Evolutionary conservation across 2,888 invertebrate genomes (phyloP).

Genomic region (Cosmia pyralina): DNA sequence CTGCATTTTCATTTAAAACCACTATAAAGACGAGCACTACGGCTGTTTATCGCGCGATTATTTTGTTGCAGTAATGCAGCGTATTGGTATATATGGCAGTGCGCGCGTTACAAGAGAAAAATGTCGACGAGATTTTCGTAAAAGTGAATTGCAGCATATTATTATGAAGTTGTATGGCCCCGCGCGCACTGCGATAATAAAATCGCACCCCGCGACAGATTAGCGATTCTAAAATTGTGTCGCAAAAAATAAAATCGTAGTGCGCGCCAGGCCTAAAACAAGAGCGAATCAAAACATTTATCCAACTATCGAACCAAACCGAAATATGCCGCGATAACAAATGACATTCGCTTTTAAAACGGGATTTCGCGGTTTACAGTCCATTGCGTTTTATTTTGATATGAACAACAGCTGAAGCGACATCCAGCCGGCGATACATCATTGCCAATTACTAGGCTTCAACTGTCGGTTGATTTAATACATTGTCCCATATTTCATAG

Average conservation of each 20-base stretch:
- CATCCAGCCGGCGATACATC: conserved; percentile 53
- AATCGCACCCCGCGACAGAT: too few relatives aligned
- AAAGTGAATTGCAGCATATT: too few relatives aligned
- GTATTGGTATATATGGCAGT: too few relatives aligned
- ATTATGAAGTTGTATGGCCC: too few relatives aligned
- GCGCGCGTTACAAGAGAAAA: too few relatives aligned
- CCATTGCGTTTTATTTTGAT: conserved; percentile 63
- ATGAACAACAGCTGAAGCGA: conserved; percentile 37
- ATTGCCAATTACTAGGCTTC: conserved; percentile 64
- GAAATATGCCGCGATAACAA: conserved; percentile 57
- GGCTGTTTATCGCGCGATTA: too few relatives aligned
- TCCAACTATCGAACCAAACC: conserved; percentile 18
- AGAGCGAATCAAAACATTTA: conserved; percentile 29
- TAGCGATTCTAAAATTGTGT: too few relatives aligned
- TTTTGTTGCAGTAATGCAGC: too few relatives aligned
- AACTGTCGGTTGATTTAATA: conserved; percentile 62
- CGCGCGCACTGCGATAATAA: too few relatives aligned
- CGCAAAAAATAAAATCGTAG: too few relatives aligned
- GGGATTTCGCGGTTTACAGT: conserved; percentile 57
- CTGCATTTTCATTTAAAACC: conserved; percentile 14
- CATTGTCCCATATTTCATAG: conserved; percentile 59
- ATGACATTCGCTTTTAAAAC: conserved; percentile 64
- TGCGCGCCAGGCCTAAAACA: background rate
- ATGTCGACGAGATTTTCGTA: too few relatives aligned
- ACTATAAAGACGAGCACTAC: conserved; percentile 1